Conservation (phyloP, 2,113 vertebrate genomes). For the Alaudala cheleensis region DNA sequence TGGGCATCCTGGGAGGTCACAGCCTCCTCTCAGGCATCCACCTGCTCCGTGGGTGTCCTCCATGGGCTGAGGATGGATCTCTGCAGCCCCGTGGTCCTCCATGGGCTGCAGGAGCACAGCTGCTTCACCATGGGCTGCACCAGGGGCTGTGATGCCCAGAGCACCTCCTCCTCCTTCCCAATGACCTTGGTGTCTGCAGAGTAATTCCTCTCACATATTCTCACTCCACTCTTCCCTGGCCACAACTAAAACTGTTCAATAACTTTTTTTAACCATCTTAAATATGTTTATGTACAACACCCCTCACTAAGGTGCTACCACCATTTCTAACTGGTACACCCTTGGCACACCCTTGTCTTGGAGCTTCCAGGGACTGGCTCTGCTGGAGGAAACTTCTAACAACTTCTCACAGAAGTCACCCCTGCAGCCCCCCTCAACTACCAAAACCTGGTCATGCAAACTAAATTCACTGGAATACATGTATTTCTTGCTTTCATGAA, state of each 20-base stretch:
- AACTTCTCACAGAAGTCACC: neutral
- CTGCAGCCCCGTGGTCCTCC: rapidly evolving
- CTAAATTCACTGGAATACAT: neutral
- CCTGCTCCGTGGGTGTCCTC: neutral
- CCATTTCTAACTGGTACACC: neutral
- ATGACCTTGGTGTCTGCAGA: neutral
- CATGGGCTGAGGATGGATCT: neutral
- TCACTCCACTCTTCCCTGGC: neutral
- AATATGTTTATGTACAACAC: neutral
- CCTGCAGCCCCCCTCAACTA: neutral
- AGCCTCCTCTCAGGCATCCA: neutral
- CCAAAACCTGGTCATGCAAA: neutral
- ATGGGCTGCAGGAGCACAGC: neutral
- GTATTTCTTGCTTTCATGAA: neutral
- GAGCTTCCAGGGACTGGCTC: neutral
- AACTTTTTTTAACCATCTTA: neutral
- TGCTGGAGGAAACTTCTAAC: neutral
- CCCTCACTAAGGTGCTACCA: neutral
- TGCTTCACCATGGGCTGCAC: neutral
- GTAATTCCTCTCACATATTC: neutral
- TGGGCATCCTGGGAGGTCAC: neutral
- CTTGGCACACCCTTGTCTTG: neutral
- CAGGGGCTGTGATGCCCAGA: rapidly evolving
- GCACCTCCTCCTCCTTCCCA: neutral
- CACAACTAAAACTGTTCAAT: rapidly evolving